A percentile compares a stretch with the other conserved stretches of the same genome.
phyloP scores from a whole-genome alignment of 2,797 vertebrate species.

The Serranus cabrilla region DNA sequence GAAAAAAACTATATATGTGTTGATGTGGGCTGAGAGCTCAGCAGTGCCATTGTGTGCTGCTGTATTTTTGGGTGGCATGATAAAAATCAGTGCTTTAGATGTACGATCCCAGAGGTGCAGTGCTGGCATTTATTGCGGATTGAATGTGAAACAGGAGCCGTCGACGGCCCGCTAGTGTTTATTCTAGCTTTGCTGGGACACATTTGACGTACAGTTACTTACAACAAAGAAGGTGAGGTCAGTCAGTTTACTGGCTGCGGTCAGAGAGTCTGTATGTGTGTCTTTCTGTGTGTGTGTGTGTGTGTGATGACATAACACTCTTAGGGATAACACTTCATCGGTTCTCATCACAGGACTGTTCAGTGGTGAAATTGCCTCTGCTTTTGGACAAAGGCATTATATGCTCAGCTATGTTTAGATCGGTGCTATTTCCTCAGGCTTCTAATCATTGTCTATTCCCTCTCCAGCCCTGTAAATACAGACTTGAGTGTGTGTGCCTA shows the following conservation, averaged over 20 bases:
- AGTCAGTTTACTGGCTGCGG: slow-evolving; percentile 59
- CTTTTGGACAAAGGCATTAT: slow-evolving; percentile 61
- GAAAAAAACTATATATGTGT: slow-evolving; percentile 20
- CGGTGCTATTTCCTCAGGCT: slow-evolving; percentile 39
- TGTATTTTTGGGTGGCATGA: slow-evolving; percentile 50
- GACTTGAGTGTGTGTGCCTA: slow-evolving; percentile 14
- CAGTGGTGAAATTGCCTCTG: slow-evolving; percentile 58
- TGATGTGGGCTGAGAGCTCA: slow-evolving; percentile 37
- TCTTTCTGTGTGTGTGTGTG: slow-evolving; percentile 25
- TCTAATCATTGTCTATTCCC: slow-evolving; percentile 37
- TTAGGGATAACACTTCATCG: slow-evolving; percentile 57
- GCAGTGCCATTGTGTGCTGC: slow-evolving; percentile 23
- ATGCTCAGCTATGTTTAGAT: slow-evolving; percentile 65
- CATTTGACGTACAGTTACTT: slow-evolving; percentile 55
- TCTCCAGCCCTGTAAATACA: slow-evolving; percentile 45
- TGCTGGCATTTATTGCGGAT: slow-evolving; percentile 49
- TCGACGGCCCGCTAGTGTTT: slow-evolving; percentile 41
- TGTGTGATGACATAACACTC: slow-evolving; percentile 56
- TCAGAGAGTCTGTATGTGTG: slow-evolving; percentile 19
- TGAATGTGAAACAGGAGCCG: slow-evolving; percentile 55
- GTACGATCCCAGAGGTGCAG: slow-evolving; percentile 41
- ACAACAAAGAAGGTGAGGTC: slow-evolving; percentile 58
- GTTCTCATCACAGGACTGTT: slow-evolving; percentile 52
- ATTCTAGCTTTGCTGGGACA: slow-evolving; percentile 52
- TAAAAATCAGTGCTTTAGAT: slow-evolving; percentile 52